Percentiles rank a stretch among this genome's conserved stretches.
Evolutionary conservation across 2,797 vertebrate genomes (phyloP).

Genomic region (Anguilla megastoma): DNA sequence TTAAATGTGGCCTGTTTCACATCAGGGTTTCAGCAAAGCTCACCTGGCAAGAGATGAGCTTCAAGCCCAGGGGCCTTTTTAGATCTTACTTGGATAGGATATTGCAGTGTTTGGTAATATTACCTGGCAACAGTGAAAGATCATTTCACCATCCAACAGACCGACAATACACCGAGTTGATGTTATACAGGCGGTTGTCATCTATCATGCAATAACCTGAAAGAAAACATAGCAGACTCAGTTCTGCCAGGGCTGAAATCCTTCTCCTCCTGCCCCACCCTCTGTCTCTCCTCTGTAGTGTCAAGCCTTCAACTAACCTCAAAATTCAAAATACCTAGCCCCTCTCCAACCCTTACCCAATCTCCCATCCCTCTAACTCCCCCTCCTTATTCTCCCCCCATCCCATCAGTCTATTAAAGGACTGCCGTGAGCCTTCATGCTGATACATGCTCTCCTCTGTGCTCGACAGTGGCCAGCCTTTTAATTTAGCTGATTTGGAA

Average conservation of each 20-base stretch:
- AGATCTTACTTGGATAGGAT: neutral
- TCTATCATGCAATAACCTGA: neutral
- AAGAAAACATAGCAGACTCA: neutral
- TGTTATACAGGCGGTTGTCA: neutral
- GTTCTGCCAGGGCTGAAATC: neutral
- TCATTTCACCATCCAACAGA: neutral
- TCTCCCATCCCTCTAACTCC: neutral
- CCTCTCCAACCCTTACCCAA: too few species aligned
- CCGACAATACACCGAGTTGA: neutral
- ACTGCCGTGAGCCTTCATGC: conserved; percentile 24
- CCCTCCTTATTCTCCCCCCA: neutral
- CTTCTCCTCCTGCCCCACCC: neutral
- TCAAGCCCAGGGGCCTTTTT: neutral
- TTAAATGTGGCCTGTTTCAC: conserved; percentile 8
- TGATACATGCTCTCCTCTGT: conserved; percentile 19
- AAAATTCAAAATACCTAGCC: neutral
- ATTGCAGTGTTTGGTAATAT: neutral
- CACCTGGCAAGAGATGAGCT: neutral
- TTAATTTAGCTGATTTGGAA: conserved; percentile 28
- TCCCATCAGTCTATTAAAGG: neutral
- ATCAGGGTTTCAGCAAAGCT: neutral
- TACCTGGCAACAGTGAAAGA: conserved; percentile 10
- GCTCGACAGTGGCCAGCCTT: conserved; percentile 19
- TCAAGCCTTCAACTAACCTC: neutral
- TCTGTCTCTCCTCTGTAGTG: neutral